These are phyloP conservation scores for Camelus dromedarius DNA, from an alignment of 2,113 vertebrate species.

Conservation along the genomic window DNA sequence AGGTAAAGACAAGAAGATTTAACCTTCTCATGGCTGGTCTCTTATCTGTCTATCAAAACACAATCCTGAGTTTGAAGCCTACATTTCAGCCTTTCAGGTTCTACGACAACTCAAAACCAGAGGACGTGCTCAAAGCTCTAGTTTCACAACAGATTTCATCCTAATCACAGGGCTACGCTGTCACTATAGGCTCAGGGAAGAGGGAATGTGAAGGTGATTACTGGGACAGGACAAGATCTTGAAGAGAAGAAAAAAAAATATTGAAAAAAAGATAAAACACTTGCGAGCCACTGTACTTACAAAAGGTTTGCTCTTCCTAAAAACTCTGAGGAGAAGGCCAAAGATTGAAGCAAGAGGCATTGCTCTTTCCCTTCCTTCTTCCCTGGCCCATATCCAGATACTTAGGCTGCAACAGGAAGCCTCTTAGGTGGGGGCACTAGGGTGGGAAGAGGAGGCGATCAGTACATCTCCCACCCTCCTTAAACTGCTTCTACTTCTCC, in stretches of 20 bases:
- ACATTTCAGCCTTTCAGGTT: slow-evolving; percentile 76
- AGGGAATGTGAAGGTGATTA: slow-evolving; percentile 69
- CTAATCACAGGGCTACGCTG: slow-evolving; percentile 50
- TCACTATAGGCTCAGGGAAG: slow-evolving; percentile 64
- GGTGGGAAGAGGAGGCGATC: slow-evolving; percentile 42
- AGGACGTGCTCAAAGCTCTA: slow-evolving; percentile 66
- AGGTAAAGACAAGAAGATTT: slow-evolving; percentile 81
- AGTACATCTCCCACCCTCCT: slow-evolving; percentile 8
- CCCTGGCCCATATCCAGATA: slow-evolving; percentile 65
- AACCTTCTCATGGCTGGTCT: slow-evolving; percentile 76
- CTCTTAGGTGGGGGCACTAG: not conserved
- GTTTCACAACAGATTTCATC: slow-evolving; percentile 65
- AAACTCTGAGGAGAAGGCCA: slow-evolving; percentile 37
- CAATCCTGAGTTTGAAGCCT: slow-evolving; percentile 78
- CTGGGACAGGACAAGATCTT: slow-evolving; percentile 73
- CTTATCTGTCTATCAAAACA: slow-evolving; percentile 75
- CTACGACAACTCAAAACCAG: slow-evolving; percentile 59
- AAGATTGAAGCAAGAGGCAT: slow-evolving; percentile 27
- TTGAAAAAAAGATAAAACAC: not conserved
- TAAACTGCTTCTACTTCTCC: not conserved
- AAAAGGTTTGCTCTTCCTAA: slow-evolving; percentile 71
- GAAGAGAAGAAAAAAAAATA: slow-evolving; percentile 5
- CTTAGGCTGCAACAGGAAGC: slow-evolving; percentile 57
- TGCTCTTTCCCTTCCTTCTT: slow-evolving; percentile 50
- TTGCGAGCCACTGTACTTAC: slow-evolving; percentile 59